Evolutionary conservation across 2,797 vertebrate genomes (phyloP).

Genomic region (Pygocentrus nattereri): DNA sequence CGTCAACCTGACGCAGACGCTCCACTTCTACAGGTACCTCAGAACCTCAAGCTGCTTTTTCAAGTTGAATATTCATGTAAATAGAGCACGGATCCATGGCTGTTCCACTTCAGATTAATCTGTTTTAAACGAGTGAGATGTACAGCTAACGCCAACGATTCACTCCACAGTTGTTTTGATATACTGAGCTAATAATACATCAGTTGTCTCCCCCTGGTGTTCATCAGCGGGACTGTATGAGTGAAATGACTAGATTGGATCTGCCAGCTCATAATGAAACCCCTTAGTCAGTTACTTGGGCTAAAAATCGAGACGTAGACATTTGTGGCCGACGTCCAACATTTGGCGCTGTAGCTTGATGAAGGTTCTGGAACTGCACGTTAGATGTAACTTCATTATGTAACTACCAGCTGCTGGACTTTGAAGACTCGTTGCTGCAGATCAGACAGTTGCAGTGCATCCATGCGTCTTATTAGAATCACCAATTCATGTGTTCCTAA

Average conservation of each 20-base stretch:
- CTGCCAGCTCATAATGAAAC: neutral
- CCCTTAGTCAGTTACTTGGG: neutral
- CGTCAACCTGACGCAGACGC: no score
- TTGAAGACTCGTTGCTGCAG: no score
- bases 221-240: neutral
- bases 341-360: neutral
- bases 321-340: neutral
- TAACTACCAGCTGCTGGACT: no score
- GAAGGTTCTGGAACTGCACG: neutral
- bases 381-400: no score
- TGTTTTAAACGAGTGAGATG: no score
- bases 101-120: no score
- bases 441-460: no score
- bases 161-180: neutral
- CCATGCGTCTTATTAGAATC: no score
- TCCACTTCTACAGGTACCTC: neutral
- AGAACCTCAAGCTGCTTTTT: no score
- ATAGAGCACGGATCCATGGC: no score
- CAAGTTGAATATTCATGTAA: no score
- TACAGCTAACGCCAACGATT: neutral
- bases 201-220: conserved; percentile 46
- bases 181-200: neutral
- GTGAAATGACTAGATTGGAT: neutral
- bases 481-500: no score
- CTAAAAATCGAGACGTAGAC: neutral